Percentiles rank a stretch among this genome's conserved stretches.
Evolutionary conservation across 2,797 vertebrate genomes (phyloP).

Genomic region (Adelosebastes latens): DNA sequence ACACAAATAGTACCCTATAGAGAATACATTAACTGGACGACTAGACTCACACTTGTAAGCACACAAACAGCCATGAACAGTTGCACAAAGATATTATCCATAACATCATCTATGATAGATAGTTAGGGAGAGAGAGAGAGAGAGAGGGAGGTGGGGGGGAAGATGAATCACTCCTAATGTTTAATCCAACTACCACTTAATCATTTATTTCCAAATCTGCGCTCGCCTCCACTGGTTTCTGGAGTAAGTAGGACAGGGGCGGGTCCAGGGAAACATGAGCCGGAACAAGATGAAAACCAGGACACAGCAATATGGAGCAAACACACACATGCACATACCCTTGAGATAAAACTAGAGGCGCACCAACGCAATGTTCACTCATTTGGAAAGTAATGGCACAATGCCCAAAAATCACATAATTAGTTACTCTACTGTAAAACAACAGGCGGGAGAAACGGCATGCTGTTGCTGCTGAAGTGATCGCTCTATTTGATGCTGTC

Average conservation of each 20-base stretch:
- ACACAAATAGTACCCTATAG: background rate
- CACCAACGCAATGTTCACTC: constrained; percentile 65
- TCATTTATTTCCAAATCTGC: constrained; percentile 71
- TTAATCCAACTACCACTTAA: constrained; percentile 65
- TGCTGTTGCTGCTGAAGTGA: background rate
- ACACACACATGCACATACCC: constrained; percentile 39
- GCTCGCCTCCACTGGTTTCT: constrained; percentile 46
- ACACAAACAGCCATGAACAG: background rate
- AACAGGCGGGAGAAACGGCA: constrained; percentile 28
- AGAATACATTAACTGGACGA: background rate
- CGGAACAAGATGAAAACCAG: constrained; percentile 69
- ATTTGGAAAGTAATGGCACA: constrained; percentile 64
- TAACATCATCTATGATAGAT: background rate
- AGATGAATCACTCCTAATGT: constrained; percentile 13
- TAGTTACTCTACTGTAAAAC: constrained; percentile 73
- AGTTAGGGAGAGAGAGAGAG: background rate
- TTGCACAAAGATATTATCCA: background rate
- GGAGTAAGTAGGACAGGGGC: constrained; percentile 75
- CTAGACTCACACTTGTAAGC: background rate
- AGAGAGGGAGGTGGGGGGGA: background rate
- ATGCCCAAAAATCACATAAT: constrained; percentile 61
- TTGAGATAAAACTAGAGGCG: constrained; percentile 41
- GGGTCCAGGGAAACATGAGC: constrained; percentile 55
- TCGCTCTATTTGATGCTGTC: background rate
- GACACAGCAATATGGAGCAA: constrained; percentile 68